These are phyloP conservation scores for Pogonomyrmex californicus DNA, from an alignment of 1,140 invertebrate genomes.

Conservation along the genomic window DNA sequence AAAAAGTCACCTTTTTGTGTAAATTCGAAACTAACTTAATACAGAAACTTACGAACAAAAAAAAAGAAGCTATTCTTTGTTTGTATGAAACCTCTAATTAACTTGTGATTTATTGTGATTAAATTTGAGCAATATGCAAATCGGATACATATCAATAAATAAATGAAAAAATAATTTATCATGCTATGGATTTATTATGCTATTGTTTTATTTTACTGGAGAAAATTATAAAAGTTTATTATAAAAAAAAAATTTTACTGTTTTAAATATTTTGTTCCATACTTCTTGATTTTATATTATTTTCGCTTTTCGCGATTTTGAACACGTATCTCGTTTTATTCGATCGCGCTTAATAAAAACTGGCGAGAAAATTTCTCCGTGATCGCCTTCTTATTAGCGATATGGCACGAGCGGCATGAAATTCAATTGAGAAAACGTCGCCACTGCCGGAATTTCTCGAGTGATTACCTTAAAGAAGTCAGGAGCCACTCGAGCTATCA, in stretches of 20 bases:
- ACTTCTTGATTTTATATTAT: background rate
- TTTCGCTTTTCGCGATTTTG: background rate
- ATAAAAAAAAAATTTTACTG: background rate
- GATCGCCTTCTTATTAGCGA: conserved; percentile 14
- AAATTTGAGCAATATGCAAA: background rate
- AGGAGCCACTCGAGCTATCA: conserved; percentile 63
- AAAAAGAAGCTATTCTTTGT: background rate
- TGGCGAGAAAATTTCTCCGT: conserved; percentile 26
- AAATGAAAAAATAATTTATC: background rate
- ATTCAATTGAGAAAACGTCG: conserved; percentile 31
- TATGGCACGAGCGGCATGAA: conserved; percentile 37
- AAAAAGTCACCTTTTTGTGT: background rate
- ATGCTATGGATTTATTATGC: background rate
- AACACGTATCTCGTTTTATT: background rate
- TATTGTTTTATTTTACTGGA: conserved; percentile 9
- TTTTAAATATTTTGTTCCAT: background rate
- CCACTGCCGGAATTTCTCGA: conserved; percentile 68
- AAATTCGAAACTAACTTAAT: background rate
- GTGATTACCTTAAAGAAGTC: conserved; percentile 75
- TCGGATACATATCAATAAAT: background rate
- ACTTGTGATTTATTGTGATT: background rate
- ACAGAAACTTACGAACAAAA: background rate
- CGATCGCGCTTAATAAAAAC: conserved; percentile 4
- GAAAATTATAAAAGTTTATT: background rate
- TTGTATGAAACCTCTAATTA: background rate